Conservation (phyloP, 2,113 vertebrate genomes). For the Epinephelus fuscoguttatus region DNA sequence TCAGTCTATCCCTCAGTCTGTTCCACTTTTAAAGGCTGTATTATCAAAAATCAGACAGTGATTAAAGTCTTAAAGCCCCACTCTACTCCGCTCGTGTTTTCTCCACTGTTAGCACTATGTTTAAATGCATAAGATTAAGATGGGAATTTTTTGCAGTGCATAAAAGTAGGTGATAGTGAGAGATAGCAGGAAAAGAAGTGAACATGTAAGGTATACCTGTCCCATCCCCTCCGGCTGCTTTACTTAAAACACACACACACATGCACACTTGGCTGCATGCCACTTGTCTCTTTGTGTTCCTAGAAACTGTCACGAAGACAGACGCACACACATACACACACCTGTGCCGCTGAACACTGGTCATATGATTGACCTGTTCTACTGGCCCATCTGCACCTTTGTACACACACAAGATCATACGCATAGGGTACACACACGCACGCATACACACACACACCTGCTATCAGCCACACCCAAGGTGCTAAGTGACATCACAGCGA, state of each 20-base stretch:
- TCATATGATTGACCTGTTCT: conserved; percentile 84
- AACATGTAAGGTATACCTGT: conserved; percentile 22
- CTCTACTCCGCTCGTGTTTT: neutral
- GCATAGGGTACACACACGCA: conserved; percentile 36
- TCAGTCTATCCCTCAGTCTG: too few species aligned
- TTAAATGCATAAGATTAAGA: neutral
- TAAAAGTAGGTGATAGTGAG: neutral
- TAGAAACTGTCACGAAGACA: conserved; percentile 68
- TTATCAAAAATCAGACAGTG: too few species aligned
- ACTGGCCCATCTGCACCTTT: conserved; percentile 80
- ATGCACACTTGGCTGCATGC: conserved; percentile 46
- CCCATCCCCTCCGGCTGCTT: conserved; percentile 15
- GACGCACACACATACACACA: conserved; percentile 32
- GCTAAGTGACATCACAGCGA: conserved; percentile 58
- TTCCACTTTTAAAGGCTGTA: neutral
- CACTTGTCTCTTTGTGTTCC: conserved; percentile 72
- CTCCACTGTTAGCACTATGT: neutral
- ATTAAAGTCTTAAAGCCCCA: neutral
- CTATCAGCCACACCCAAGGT: conserved; percentile 56
- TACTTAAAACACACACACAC: neutral
- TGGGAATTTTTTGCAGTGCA: conserved; percentile 14
- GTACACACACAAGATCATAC: conserved; percentile 22
- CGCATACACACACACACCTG: conserved; percentile 31
- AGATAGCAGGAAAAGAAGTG: conserved; percentile 1
- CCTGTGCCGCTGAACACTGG: conserved; percentile 76